Evolutionary conservation across 2,888 invertebrate species (phyloP), one percentile per base, ranked within the genome.

Genomic region (Biston stratarius): DNA sequence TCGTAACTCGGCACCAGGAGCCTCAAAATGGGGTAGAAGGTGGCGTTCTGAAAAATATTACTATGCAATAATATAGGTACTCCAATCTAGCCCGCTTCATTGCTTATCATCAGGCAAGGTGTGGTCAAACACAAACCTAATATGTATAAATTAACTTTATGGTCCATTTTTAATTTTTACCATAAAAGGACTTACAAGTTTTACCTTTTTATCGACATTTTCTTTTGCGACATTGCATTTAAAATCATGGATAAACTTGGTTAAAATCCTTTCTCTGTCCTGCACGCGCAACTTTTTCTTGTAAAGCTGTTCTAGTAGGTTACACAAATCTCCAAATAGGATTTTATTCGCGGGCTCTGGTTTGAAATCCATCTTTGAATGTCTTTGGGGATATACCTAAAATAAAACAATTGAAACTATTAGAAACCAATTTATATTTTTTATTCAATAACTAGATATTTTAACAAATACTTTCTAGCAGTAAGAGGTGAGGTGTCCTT

Each of bases 1-100:
- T 99, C 99, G 42, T 95, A 89, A 67, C 95, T 94, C 0, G 99
- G 98, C 38, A 99, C 80, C 10, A 99, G 86, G 42, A 99, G 92
- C 72, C 99, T 95, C 75, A 99, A 83, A 49, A 97, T 94, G 8
- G 97, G 96, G 86, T 95, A 98, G 68, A 96, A 94, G 67, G 94
- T 95, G 47, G 89, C 88, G 70, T 94, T 91, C 94, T 95, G 85
- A 75, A 94, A 89, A 24, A 24, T 24, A 2, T 24, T 24, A 24
- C 24, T 24, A 24, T 24, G 3, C 24, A 24, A 24, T 24, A 24
- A 24, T 24, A 24, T 24, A 24, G 24, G 1, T 24, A 24, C 24
- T 24, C 24, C 24, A 24, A 24, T 24, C 24, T 24, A 24, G 3
- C 24, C 24, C 24, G 24, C 24, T 24, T 24, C 24, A 24, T 2